A percentile compares a stretch with the other conserved stretches of the same genome.
These are phyloP conservation scores for Dolichoris vasculosae DNA, from an alignment of 1,140 invertebrate species.

Conservation along the genomic window DNA sequence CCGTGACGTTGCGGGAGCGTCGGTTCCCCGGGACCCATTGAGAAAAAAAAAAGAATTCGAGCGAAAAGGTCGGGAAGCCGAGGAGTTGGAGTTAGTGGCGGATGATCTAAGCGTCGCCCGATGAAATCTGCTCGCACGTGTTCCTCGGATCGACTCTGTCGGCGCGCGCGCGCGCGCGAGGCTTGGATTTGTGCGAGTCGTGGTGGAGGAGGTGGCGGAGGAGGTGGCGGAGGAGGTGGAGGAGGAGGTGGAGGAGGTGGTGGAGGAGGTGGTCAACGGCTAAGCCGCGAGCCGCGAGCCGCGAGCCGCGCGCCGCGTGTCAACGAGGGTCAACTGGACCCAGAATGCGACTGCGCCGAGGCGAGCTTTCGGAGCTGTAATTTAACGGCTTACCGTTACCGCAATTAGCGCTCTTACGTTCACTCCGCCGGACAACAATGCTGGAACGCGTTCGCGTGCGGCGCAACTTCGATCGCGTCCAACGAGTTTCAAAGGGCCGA, in stretches of 20 bases:
- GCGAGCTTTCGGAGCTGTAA: not conserved
- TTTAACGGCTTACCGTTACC: constrained; percentile 1
- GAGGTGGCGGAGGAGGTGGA: not conserved
- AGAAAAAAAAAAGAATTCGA: not conserved
- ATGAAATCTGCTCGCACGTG: constrained; percentile 75
- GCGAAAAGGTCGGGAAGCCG: not conserved
- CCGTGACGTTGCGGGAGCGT: not conserved
- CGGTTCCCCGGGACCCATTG: too few species aligned
- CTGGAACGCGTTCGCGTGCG: not conserved
- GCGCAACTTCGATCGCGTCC: not conserved
- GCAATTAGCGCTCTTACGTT: not conserved
- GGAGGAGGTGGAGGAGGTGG: not conserved
- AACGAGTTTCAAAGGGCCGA: not conserved
- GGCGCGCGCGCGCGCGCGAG: too few species aligned
- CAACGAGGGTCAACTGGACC: constrained; percentile 74
- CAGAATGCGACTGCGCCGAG: constrained; percentile 70
- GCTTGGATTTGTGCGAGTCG: constrained; percentile 69
- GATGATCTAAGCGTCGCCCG: constrained; percentile 70
- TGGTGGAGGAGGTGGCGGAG: not conserved
- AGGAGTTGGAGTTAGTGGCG: constrained; percentile 58
- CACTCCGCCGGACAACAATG: not conserved
- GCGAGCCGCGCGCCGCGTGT: constrained; percentile 69
- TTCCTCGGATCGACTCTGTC: constrained; percentile 66
- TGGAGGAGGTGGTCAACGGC: constrained; percentile 60
- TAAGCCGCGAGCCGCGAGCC: constrained; percentile 72